Base-by-base conservation (phyloP, 2,888 invertebrate genomes). In the Erynnis tages region DNA sequence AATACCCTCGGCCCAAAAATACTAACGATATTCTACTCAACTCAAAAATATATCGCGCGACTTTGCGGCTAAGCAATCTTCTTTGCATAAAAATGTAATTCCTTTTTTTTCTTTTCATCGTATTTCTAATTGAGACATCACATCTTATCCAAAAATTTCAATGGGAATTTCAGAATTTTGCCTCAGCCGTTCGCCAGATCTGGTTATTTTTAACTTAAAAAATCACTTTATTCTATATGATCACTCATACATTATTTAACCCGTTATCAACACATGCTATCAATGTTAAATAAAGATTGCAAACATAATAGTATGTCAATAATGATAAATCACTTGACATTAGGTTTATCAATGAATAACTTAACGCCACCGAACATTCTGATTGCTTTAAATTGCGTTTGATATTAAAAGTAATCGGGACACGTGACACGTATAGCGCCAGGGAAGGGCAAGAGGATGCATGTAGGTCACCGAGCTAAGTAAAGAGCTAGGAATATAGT, bases 381-480 rank as follows among this genome's bases (percentile, higher is more conserved):
- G 21, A 44, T 45, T 35, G 16, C n/a, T 23, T 11, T 16, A 32
- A 25, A 45, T 34, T 16, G 30, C n/a, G 25, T 4, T 34, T 2
- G 45, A 32, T 32, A 32, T 10, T 3, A 25, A 17, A 21, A 11
- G 29, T 32, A 34, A 23, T 13, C 16, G 25, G 23, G 34, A 45
- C 45, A 23, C 34, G 10, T 13, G n/a, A n/a, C n/a, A 10, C 37
- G n/a, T 19, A 10, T 6, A 34, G 30, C 29, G 25, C 35, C 34
- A 46, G 35, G 23, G 13, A 34, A 17, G 16, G 25, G 14, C 34
- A 35, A 46, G 34, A 11, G 16, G 35, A 35, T 25, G 45, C 35
- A 46, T 35, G 34, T 23, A 46, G 45, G 45, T 46, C 45, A 46
- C 14, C 7, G 23, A 32, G 45, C 34, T 25, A 46, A 25, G 35